Conservation (phyloP, 2,797 vertebrate genomes). For the Premnoplex brunnescens region DNA sequence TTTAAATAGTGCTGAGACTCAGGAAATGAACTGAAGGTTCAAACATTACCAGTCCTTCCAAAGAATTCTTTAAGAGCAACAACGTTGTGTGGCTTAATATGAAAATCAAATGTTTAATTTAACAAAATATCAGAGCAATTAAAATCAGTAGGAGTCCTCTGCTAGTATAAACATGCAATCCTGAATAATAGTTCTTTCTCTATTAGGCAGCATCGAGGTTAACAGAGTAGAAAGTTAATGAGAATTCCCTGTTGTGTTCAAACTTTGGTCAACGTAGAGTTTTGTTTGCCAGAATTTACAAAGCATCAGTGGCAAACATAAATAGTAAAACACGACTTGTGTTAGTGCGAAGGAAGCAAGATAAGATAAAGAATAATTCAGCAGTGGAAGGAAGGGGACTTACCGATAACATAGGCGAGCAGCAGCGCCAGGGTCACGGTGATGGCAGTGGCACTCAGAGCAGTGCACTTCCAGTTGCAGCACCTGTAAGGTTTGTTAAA, state of each 20-base stretch:
- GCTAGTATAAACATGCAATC: constrained; percentile 53
- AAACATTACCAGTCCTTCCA: constrained; percentile 2
- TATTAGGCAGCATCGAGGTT: constrained; percentile 34
- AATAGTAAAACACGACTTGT: not conserved
- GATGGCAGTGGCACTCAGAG: constrained; percentile 90
- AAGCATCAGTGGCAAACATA: not conserved
- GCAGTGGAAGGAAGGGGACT: constrained; percentile 60
- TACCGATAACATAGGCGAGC: constrained; percentile 94
- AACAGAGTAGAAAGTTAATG: constrained; percentile 27
- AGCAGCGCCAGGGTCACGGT: constrained; percentile 90
- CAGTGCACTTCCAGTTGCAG: constrained; percentile 97
- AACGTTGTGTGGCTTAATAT: constrained; percentile 37
- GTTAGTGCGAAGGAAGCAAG: not conserved
- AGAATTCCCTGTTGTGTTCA: constrained; percentile 28
- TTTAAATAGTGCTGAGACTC: not conserved
- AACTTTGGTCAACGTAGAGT: not conserved
- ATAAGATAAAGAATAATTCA: not conserved
- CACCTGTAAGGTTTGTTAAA: constrained; percentile 96
- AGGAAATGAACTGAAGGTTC: not conserved
- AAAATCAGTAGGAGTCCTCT: constrained; percentile 63
- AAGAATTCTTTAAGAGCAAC: constrained; percentile 36
- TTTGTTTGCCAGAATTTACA: not conserved
- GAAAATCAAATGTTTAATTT: constrained; percentile 68
- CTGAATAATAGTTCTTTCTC: constrained; percentile 30
- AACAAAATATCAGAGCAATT: constrained; percentile 67